Evolutionary conservation across 2,888 invertebrate species (phyloP), one percentile per base, ranked within the genome.

Genomic region (Euphydryas editha): DNA sequence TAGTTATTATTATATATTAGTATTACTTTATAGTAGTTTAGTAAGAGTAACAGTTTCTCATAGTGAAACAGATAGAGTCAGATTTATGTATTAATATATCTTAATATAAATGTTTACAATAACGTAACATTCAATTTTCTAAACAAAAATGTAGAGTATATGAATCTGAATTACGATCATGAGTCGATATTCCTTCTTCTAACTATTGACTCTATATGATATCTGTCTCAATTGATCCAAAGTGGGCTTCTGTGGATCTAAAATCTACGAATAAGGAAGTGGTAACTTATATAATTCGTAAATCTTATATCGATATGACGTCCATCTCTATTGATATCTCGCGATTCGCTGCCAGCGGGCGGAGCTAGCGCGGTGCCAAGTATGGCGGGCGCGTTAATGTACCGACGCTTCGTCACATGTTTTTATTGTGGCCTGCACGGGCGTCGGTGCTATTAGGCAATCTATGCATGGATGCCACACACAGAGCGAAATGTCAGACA

Each of bases 301-400:
- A 70, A 62, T 67, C 65, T 67, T 78, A 74, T 78, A 85, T 87
- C 82, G 84, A 84, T 79, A 78, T 76, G 74, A 78, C 75, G 70
- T 83, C 78, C 85, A 82, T 84, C 86, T 83, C 86, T 86, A 85
- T 79, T 78, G 81, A 81, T 83, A 80, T 79, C 82, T 79, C 74
- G 79, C 80, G 82, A 65, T 78, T 80, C 78, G 76, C 77, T 87
- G 88, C 87, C 88, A 88, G 83, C 82, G 77, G 90, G 89, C 85
- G 89, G 86, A 80, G 89, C 79, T 78, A 80, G 78, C 75, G 79
- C 76, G 83, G 85, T 91, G 91, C 91, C 92, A 92, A 92, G 83
- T 90, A 92, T 92, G 91, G 88, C 87, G 88, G 83, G 90, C 89
- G 86, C 91, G 92, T 83, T 92, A 92, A 91, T 92, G 88, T 90